Base-by-base conservation (phyloP, 2,113 vertebrate genomes). In the Rhabdomys dilectus region DNA sequence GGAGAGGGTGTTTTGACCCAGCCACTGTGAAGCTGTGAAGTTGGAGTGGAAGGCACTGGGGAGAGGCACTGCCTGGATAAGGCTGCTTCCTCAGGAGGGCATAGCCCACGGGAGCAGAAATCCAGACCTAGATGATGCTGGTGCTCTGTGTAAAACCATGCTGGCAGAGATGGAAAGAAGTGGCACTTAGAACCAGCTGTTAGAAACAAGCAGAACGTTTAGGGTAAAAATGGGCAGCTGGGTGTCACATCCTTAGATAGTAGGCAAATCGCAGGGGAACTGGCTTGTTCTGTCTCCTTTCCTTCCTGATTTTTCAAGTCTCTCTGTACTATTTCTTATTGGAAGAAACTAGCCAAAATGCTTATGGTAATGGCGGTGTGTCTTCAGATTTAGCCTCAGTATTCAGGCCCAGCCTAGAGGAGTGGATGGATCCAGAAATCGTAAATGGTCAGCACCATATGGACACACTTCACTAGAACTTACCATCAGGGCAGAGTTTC, bases 191-290 rank as follows among this genome's bases (percentile, higher is more conserved):
- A 89, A 58, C n/a, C 51, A 64, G 26, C 39, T 89, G n/a, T 5
- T 53, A 17, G 60, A 75, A 80, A 75, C 66, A 91, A 7, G 62
- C 9, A 45, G 58, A 84, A 11, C 26, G 66, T 66, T 16, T 68
- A 13, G 56, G 48, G 45, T 60, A 58, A 56, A 39, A n/a, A 82
- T 24, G 56, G 22, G n/a, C 36, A 17, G 12, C 22, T 39, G 11
- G 53, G 53, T 16, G 62, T 34, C 0, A 4, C 78, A n/a, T 53
- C 58, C 17, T 6, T 87, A 36, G 62, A 70, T 1, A 39, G 51
- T 24, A 26, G 62, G 39, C 53, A 62, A 15, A 48, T 1, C 0
- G 1, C 42, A 77, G 62, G 48, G 62, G 31, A 16, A 0, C 0
- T 0, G 3, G 5, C 62, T 60, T 0, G 3, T 73, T 91, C 75